Conservation (phyloP, 2,888 invertebrate genomes). For the Chalcosyrphus nemorum region DNA sequence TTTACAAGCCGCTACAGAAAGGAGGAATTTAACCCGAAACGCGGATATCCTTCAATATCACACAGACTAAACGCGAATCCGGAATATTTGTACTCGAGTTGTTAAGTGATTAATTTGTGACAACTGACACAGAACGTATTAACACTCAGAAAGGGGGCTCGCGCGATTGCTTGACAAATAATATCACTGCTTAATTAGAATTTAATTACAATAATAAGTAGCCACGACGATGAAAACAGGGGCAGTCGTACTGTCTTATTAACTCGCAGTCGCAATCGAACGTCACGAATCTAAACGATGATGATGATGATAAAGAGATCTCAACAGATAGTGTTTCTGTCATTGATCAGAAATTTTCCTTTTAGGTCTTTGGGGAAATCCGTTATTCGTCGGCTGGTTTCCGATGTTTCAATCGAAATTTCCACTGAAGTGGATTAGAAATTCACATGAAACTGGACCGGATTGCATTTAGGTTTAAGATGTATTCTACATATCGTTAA, state of each 20-base stretch:
- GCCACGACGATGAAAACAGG: constrained; percentile 12
- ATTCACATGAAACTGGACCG: constrained; percentile 31
- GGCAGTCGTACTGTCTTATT: constrained; percentile 1
- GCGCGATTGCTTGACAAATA: constrained; percentile 54
- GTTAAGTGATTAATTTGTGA: constrained; percentile 61
- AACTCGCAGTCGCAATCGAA: not conserved
- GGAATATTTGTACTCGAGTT: constrained; percentile 46
- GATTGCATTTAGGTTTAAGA: not conserved
- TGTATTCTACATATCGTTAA: not conserved
- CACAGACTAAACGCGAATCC: constrained; percentile 35
- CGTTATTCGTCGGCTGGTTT: constrained; percentile 45
- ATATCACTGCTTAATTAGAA: constrained; percentile 66
- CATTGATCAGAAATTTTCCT: constrained; percentile 40
- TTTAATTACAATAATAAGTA: constrained; percentile 66
- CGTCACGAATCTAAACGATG: not conserved
- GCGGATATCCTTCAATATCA: constrained; percentile 64
- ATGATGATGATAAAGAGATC: constrained; percentile 30
- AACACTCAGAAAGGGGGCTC: constrained; percentile 23
- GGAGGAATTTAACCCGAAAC: constrained; percentile 42
- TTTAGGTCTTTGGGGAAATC: constrained; percentile 50
- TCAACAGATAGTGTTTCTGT: constrained; percentile 16
- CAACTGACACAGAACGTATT: constrained; percentile 45
- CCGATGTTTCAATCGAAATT: constrained; percentile 50
- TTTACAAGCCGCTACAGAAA: constrained; percentile 26
- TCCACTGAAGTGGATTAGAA: constrained; percentile 42